phyloP scores from a whole-genome alignment of 2,797 vertebrate species.

The Myoxocephalus aenaeus region DNA sequence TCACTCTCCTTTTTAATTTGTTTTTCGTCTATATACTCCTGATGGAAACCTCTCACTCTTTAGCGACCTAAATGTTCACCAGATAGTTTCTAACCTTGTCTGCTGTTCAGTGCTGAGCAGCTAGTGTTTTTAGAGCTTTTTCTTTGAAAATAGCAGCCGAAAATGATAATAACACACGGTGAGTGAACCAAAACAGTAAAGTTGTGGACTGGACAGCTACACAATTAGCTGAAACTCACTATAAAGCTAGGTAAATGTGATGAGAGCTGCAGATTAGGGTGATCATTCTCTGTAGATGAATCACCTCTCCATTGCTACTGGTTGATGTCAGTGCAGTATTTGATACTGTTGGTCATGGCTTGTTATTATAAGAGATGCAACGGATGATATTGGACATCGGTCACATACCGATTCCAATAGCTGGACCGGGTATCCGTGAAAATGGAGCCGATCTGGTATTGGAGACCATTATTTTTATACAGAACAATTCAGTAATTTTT shows the following conservation, averaged over 20 bases:
- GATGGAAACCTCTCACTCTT: not conserved
- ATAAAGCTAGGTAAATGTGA: not conserved
- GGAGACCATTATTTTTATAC: too few species aligned
- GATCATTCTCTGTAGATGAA: not conserved
- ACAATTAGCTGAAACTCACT: not conserved
- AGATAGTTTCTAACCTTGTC: not conserved
- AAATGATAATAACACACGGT: not conserved
- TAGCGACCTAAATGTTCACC: not conserved
- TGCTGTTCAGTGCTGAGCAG: not conserved
- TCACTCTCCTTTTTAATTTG: not conserved
- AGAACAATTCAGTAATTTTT: too few species aligned
- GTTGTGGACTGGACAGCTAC: not conserved
- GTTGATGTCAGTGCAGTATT: too few species aligned
- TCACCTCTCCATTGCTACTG: not conserved
- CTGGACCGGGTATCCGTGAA: too few species aligned
- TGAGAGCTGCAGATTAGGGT: too few species aligned
- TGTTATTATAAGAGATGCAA: too few species aligned
- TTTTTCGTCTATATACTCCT: not conserved
- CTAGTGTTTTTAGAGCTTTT: not conserved
- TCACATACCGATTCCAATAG: too few species aligned
- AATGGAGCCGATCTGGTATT: too few species aligned
- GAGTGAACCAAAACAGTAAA: not conserved
- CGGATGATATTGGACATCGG: too few species aligned
- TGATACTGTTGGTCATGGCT: too few species aligned
- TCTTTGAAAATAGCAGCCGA: not conserved